Base-by-base conservation (phyloP, 2,797 vertebrate genomes). In the Lycodopsis pacificus region DNA sequence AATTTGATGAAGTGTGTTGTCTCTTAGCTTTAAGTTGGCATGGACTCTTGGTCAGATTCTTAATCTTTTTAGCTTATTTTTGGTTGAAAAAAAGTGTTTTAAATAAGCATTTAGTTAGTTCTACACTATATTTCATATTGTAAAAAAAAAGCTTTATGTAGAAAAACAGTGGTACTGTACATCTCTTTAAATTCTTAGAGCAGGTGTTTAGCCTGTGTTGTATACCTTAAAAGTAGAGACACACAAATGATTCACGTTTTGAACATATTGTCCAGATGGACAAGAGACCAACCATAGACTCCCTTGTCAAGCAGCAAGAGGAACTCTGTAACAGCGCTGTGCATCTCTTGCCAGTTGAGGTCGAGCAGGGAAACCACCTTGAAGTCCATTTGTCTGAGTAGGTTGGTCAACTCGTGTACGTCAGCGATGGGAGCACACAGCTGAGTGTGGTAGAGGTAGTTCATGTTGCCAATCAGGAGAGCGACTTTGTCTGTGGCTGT, bases 401-500 rank as follows among this genome's bases (percentile, higher is more conserved):
- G 92, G 85, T 96, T 94, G 49, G 93, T 77, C 36, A 97, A 81
- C 84, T 96, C 93, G 0, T 97, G 95, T 56, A 97, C 97, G 0
- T 97, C 97, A 13, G 96, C 92, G 73, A 96, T 96, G 46, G 97
- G 97, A 0, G 97, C 96, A 49, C 88, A 88, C 58, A 97, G 94
- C 84, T 93, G 95, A 38, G 89, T 91, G 92, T 95, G 96, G 91
- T 96, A 79, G 65, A 66, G 61, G 79, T 97, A 97, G 88, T 95
- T 97, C 96, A 97, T 96, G 91, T 97, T 97, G 46, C 97, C 96
- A 0, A 97, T 96, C 74, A 97, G 93, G 74, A 97, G 95, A 0
- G 97, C 96, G n/a, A 97, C 96, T 93, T 97, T 97, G 89, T 97
- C 96, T 3, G 96, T 96, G 70, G 97, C 97, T 97, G 89, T 58